Percentiles rank a stretch among this genome's conserved stretches.
phyloP scores from a whole-genome alignment of 2,113 vertebrate species.

The Notiomystis cincta region DNA sequence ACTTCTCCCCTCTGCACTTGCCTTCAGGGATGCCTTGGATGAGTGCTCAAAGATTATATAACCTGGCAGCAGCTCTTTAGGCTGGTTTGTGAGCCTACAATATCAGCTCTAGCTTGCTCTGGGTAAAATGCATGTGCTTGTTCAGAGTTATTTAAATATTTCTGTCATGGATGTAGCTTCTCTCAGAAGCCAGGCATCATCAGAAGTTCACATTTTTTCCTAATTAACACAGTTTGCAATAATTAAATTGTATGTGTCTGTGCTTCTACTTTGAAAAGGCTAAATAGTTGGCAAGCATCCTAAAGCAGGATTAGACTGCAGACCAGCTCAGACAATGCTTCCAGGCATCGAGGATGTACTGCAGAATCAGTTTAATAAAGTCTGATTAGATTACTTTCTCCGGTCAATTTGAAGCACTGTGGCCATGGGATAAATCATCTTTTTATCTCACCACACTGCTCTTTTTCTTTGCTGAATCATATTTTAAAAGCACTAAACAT shows the following conservation, averaged over 20 bases:
- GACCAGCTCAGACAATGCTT: conserved; percentile 67
- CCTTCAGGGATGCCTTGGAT: conserved; percentile 23
- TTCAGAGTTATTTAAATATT: not conserved
- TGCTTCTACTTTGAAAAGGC: conserved; percentile 24
- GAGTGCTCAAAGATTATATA: not conserved
- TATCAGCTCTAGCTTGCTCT: not conserved
- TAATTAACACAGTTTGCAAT: not conserved
- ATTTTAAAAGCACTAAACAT: conserved; percentile 55
- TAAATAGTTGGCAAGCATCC: conserved; percentile 36
- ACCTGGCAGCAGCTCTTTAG: conserved; percentile 38
- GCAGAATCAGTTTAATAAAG: conserved; percentile 69
- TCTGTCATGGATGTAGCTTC: not conserved
- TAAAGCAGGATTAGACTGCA: conserved; percentile 60
- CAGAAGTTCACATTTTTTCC: not conserved
- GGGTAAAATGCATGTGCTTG: not conserved
- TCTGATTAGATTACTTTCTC: conserved; percentile 75
- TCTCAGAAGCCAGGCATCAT: not conserved
- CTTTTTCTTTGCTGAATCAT: conserved; percentile 56
- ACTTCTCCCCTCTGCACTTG: not conserved
- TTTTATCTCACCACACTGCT: conserved; percentile 48
- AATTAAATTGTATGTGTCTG: not conserved
- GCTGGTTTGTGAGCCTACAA: not conserved
- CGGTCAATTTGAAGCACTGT: conserved; percentile 55
- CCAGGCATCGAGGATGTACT: conserved; percentile 54
- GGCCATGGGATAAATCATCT: conserved; percentile 64